These are phyloP conservation scores for Sarcophaga caerulescens DNA, from an alignment of 2,888 invertebrate species.

Conservation along the genomic window DNA sequence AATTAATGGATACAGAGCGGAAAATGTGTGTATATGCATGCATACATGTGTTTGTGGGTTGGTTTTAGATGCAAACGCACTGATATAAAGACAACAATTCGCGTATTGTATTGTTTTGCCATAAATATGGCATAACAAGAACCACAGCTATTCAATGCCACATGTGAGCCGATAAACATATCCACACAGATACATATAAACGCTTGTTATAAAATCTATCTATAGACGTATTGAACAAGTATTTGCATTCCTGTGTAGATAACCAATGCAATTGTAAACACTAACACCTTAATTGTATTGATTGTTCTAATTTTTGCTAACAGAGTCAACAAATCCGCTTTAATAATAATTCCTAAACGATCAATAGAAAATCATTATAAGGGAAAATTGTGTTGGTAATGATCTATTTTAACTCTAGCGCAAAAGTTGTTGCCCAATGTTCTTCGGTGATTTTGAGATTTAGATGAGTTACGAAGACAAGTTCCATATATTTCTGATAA, in stretches of 20 bases:
- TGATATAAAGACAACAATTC: constrained; percentile 19
- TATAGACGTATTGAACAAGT: not conserved
- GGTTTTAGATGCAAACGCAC: not conserved
- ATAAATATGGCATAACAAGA: constrained; percentile 31
- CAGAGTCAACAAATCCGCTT: constrained; percentile 1
- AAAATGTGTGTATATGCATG: constrained; percentile 33
- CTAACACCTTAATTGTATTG: not conserved
- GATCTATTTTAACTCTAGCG: no score
- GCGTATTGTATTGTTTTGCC: constrained; percentile 25
- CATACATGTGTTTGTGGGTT: not conserved
- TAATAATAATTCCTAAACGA: not conserved
- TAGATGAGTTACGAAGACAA: no score
- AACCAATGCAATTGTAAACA: not conserved
- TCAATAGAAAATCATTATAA: not conserved
- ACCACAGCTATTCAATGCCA: constrained; percentile 52
- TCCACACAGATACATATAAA: not conserved
- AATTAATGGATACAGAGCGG: constrained; percentile 59
- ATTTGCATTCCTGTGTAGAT: not conserved
- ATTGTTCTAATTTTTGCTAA: not conserved
- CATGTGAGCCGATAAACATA: not conserved
- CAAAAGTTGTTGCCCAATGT: no score
- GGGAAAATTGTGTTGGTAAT: no score
- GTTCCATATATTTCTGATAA: no score
- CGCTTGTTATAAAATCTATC: not conserved
- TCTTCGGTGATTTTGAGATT: no score